A percentile compares a stretch with the other conserved stretches of the same genome.
Conservation (phyloP, 1,140 invertebrate genomes). For the Scylla paramamosain region DNA sequence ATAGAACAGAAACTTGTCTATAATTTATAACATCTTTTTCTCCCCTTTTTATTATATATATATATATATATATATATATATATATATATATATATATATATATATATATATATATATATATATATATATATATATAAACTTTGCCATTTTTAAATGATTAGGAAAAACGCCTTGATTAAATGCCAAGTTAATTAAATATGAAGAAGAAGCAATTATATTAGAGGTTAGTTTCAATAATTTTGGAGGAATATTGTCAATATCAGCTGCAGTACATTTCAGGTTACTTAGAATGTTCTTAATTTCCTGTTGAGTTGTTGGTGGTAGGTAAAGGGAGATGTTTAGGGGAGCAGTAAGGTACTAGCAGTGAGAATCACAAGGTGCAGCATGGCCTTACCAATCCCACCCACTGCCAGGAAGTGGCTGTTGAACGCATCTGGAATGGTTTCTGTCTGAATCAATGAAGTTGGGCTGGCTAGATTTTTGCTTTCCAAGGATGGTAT, state of each 20-base stretch:
- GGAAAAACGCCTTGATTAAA: neutral
- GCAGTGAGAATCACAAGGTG: neutral
- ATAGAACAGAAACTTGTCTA: neutral
- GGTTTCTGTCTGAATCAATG: too few relatives aligned
- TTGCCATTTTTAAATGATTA: neutral
- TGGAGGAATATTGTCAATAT: neutral
- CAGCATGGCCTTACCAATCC: neutral
- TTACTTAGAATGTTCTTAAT: neutral
- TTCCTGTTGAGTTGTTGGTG: neutral
- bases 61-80: too few relatives aligned
- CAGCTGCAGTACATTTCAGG: neutral
- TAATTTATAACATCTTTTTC: neutral
- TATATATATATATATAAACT: too few relatives aligned
- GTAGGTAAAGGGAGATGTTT: too few relatives aligned
- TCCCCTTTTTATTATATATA: too few relatives aligned
- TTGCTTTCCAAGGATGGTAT: conserved; percentile 4
- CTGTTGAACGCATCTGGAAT: neutral
- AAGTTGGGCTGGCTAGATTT: too few relatives aligned
- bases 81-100: too few relatives aligned
- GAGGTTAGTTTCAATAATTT: conserved; percentile 1
- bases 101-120: too few relatives aligned
- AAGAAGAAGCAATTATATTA: neutral
- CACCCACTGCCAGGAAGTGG: neutral
- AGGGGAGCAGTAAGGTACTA: neutral
- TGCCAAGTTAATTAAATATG: neutral